Percentiles rank a stretch among this genome's conserved stretches.
Evolutionary conservation across 2,797 vertebrate species (phyloP).

Genomic region (Hypotaenidia okinawae): DNA sequence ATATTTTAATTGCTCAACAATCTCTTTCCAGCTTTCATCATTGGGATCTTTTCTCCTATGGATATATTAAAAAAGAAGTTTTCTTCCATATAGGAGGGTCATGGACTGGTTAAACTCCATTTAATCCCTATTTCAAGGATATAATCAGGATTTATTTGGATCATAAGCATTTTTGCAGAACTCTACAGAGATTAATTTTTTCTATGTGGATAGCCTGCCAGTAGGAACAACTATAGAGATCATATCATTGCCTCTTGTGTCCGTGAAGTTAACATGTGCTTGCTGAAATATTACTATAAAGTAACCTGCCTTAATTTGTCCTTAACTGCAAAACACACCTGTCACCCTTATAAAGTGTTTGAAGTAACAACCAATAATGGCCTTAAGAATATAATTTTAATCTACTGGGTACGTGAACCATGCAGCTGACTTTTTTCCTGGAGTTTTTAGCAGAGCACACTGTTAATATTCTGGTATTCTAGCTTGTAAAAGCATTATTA

Average conservation of each 20-base stretch:
- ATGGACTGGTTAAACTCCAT: background rate
- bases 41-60: background rate
- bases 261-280: conserved; percentile 16
- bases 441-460: background rate
- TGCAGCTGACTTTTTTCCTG: background rate
- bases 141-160: conserved; percentile 50
- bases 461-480: background rate
- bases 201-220: background rate
- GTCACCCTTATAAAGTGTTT: background rate
- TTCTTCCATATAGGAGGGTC: background rate
- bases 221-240: background rate
- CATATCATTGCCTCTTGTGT: background rate
- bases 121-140: conserved; percentile 18
- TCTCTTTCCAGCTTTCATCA: background rate
- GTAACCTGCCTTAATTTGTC: background rate
- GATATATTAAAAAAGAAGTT: background rate
- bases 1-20: background rate
- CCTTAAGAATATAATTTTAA: background rate
- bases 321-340: background rate
- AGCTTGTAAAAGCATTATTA: background rate
- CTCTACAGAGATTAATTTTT: background rate
- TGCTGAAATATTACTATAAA: background rate
- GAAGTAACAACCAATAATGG: background rate
- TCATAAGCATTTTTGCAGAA: conserved; percentile 24
- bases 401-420: background rate